Conservation (phyloP, 1,140 invertebrate species). For the Planococcus citri region DNA sequence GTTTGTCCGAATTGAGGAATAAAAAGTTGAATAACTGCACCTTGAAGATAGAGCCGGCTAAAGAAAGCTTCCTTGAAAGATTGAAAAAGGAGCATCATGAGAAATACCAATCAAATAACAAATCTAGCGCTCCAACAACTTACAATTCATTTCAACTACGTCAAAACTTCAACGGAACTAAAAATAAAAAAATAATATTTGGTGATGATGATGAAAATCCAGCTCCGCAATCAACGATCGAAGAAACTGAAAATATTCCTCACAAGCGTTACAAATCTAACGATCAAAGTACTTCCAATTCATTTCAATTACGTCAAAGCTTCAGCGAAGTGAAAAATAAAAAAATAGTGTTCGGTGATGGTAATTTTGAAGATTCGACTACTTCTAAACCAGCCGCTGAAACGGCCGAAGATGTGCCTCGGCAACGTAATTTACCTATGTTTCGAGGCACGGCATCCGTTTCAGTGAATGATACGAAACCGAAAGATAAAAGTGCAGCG, state of each 20-base stretch:
- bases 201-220: not conserved
- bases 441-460: constrained; percentile 2
- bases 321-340: not conserved
- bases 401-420: not conserved
- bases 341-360: not conserved
- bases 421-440: constrained; percentile 1
- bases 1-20: not conserved
- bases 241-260: no score
- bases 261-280: no score
- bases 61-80: not conserved
- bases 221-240: no score
- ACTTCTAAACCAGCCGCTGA: not conserved
- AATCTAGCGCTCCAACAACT: not conserved
- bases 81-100: not conserved
- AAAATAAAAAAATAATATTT: constrained; percentile 10
- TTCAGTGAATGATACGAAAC: not conserved
- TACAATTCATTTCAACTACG: not conserved
- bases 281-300: not conserved
- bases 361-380: not conserved
- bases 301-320: no score
- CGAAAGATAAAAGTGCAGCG: not conserved
- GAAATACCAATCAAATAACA: not conserved
- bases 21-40: not conserved
- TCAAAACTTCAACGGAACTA: not conserved
- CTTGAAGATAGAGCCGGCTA: not conserved